Evolutionary conservation across 2,888 invertebrate species (phyloP).

Genomic region (Listrodromus nycthemerus): DNA sequence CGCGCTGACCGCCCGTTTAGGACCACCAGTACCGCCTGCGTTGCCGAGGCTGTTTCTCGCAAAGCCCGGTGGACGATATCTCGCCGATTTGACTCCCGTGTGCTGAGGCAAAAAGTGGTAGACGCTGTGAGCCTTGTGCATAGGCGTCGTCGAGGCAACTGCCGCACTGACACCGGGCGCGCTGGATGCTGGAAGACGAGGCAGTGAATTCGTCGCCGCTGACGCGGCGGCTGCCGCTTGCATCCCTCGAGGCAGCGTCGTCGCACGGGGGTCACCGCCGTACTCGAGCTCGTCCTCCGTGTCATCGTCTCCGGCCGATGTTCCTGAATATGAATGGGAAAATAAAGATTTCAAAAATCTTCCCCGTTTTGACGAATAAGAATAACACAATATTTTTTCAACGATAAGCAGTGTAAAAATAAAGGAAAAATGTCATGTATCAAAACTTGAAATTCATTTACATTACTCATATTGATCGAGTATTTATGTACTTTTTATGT

Average conservation of each 20-base stretch:
- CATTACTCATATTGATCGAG: too few species aligned
- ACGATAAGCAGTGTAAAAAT: too few species aligned
- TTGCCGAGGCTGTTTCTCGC: conserved; percentile 85
- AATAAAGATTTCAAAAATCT: not conserved
- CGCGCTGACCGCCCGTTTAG: conserved; percentile 91
- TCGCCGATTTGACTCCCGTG: conserved; percentile 92
- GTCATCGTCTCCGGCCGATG: conserved; percentile 84
- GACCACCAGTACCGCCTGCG: conserved; percentile 80
- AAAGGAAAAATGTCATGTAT: too few species aligned
- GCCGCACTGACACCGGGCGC: conserved; percentile 71
- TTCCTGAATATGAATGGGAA: conserved; percentile 82
- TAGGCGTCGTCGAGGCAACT: conserved; percentile 79
- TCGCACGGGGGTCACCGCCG: conserved; percentile 85
- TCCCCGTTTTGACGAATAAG: not conserved
- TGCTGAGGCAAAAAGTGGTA: conserved; percentile 86
- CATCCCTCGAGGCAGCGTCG: conserved; percentile 88
- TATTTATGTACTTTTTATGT: too few species aligned
- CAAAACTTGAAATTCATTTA: too few species aligned
- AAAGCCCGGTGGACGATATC: conserved; percentile 94
- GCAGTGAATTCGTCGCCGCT: conserved; percentile 91
- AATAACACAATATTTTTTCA: not conserved
- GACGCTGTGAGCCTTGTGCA: conserved; percentile 89
- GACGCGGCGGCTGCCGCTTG: conserved; percentile 84
- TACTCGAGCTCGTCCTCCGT: conserved; percentile 82
- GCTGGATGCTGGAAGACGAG: conserved; percentile 89